Percentiles rank a stretch among this genome's conserved stretches.
These are phyloP conservation scores for Drosophila equinoxialis DNA, from an alignment of 1,140 invertebrate genomes.

Conservation along the genomic window DNA sequence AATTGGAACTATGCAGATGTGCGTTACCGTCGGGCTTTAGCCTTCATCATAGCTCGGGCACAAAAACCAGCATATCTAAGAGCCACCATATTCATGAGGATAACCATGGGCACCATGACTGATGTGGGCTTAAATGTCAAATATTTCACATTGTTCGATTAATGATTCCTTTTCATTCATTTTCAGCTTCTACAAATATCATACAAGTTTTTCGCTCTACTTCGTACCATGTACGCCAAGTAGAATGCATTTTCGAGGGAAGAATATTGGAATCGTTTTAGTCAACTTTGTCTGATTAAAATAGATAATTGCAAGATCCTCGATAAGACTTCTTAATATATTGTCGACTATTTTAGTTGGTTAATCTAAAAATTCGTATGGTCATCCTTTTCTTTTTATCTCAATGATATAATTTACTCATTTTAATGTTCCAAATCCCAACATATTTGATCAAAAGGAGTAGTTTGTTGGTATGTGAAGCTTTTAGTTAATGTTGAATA, in stretches of 20 bases:
- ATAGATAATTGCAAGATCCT: too few species aligned
- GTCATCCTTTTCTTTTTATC: too few species aligned
- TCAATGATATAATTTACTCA: too few species aligned
- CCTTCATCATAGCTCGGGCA: constrained; percentile 57
- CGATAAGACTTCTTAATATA: too few species aligned
- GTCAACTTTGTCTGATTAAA: too few species aligned
- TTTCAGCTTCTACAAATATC: constrained; percentile 68
- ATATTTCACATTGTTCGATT: neutral
- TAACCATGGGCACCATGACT: constrained; percentile 64
- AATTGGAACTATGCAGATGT: constrained; percentile 65
- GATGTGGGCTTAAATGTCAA: constrained; percentile 38
- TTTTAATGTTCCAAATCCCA: too few species aligned
- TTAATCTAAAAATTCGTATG: too few species aligned
- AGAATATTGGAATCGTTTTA: too few species aligned
- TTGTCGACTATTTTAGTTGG: too few species aligned
- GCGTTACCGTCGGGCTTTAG: constrained; percentile 59
- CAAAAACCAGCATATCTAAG: constrained; percentile 61
- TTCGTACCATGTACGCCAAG: constrained; percentile 68
- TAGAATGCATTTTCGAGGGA: constrained; percentile 24
- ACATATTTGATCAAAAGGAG: too few species aligned
- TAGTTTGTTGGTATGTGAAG: neutral
- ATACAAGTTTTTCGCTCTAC: constrained; percentile 70
- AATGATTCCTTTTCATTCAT: neutral
- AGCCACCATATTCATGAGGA: constrained; percentile 63
- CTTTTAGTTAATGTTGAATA: neutral